Evolutionary conservation across 2,888 invertebrate genomes (phyloP).

Genomic region (Choristoneura rosaceana): DNA sequence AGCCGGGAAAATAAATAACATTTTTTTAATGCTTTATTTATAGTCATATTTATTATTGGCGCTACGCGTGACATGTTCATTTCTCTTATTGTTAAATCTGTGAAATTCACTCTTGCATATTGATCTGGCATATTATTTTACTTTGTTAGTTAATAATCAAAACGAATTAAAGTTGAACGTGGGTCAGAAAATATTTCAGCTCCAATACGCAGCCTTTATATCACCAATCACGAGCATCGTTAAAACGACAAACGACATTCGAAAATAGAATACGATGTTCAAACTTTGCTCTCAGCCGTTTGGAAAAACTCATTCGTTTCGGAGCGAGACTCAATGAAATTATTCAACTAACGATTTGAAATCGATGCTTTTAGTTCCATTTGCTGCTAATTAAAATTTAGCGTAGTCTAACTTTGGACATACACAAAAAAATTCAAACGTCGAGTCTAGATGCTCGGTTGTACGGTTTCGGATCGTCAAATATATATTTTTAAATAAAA

Average conservation of each 20-base stretch:
- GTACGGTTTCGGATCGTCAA: constrained; percentile 3
- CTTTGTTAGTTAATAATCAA: background rate
- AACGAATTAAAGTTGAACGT: background rate
- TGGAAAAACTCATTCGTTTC: constrained; percentile 67
- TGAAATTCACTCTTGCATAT: too few relatives aligned
- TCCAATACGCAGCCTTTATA: constrained; percentile 11
- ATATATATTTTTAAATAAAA: too few relatives aligned
- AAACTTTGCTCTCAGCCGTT: constrained; percentile 76
- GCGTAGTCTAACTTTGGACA: constrained; percentile 51
- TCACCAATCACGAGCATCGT: constrained; percentile 43
- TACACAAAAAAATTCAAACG: constrained; percentile 43
- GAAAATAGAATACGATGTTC: constrained; percentile 68
- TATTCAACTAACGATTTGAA: constrained; percentile 51
- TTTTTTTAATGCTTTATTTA: too few relatives aligned
- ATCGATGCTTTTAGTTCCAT: constrained; percentile 66
- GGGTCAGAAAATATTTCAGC: background rate
- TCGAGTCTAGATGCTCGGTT: constrained; percentile 43
- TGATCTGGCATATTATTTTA: too few relatives aligned
- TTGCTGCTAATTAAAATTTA: constrained; percentile 67
- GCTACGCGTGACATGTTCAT: too few relatives aligned
- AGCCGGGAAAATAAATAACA: too few relatives aligned
- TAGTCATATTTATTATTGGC: too few relatives aligned
- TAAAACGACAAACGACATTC: constrained; percentile 65
- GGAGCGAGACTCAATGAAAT: constrained; percentile 67
- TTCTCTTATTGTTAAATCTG: too few relatives aligned